Evolutionary conservation across 2,113 vertebrate species (phyloP), one percentile per base, ranked within the genome.

Genomic region (Procapra przewalskii): DNA sequence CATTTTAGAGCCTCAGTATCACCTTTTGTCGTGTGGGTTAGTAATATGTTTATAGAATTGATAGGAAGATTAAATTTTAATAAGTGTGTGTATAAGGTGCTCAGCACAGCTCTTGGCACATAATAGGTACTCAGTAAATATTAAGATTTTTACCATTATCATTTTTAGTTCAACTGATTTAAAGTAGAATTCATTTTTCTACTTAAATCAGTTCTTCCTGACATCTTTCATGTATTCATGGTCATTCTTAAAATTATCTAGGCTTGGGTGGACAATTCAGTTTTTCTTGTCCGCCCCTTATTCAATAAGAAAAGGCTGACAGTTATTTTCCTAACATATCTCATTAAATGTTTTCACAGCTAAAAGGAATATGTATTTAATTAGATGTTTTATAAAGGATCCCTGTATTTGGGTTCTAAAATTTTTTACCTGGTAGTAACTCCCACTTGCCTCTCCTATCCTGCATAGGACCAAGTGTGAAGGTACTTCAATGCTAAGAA

Each of bases 101-200:
- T 91, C 43, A 77, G 36, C 14, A 54, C 4, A 90, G n/a, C 25
- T 94, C 71, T 96, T 94, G 57, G 48, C 50, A 84, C 23, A 64
- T 43, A 85, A 55, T n/a, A 89, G 59, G n/a, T 81, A 40, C 16
- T 91, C 43, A 89, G 5, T 48, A 82, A 88, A 88, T 83, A 83
- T 80, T 91, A 50, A 62, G 60, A 48, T 64, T 13, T 96, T 92
- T 93, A 87, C 31, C 21, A 2, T 97, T 97, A 59, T 91, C 50
- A 79, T 57, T 82, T 95, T 94, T 55, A 77, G 31, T 93, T 96
- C 86, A 89, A 79, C 52, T 86, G 52, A 2, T 87, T 64, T 90
- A 82, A 96, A 91, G n/a, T 6, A 83, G 79, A 93, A 75, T 88
- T 89, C 11, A 57, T 82, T 93, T 93, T 97, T 75, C 50, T 87